Percentiles rank a stretch among this genome's conserved stretches.
These are phyloP conservation scores for Sebastes matsubarae DNA, from an alignment of 2,797 vertebrate species.

Conservation along the genomic window DNA sequence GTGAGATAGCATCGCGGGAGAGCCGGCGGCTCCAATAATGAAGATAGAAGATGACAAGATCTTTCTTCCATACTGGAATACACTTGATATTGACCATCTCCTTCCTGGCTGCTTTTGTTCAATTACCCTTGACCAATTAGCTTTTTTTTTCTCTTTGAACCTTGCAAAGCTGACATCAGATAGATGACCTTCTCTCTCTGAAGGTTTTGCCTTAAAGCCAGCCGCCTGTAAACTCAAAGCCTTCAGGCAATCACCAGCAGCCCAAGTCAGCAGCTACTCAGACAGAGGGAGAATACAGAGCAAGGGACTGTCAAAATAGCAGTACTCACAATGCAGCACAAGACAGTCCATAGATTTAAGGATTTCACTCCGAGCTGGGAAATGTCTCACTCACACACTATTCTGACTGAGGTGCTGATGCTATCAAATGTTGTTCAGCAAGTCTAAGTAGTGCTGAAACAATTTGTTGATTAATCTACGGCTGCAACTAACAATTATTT, in stretches of 20 bases:
- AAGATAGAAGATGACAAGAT: slow-evolving; percentile 52
- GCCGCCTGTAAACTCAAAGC: slow-evolving; percentile 66
- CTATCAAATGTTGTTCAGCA: not conserved
- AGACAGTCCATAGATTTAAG: slow-evolving; percentile 36
- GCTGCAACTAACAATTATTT: too few species aligned
- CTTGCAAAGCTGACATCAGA: slow-evolving; percentile 62
- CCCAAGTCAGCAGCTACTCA: slow-evolving; percentile 63
- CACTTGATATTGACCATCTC: slow-evolving; percentile 52
- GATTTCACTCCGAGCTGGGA: slow-evolving; percentile 24
- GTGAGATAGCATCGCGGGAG: not conserved
- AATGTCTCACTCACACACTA: slow-evolving; percentile 1
- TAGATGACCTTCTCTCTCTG: slow-evolving; percentile 64
- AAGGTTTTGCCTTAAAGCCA: slow-evolving; percentile 64
- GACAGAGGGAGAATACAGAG: slow-evolving; percentile 70
- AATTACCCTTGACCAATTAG: slow-evolving; percentile 71
- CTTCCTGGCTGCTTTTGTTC: slow-evolving; percentile 46
- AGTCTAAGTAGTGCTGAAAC: not conserved
- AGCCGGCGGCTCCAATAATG: slow-evolving; percentile 47
- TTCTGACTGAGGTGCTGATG: not conserved
- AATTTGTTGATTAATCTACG: not conserved
- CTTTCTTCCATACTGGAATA: slow-evolving; percentile 39
- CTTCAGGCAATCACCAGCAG: slow-evolving; percentile 68
- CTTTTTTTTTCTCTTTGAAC: slow-evolving; percentile 53
- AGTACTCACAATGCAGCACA: slow-evolving; percentile 45
- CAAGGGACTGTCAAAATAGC: slow-evolving; percentile 58